Percentiles rank a stretch among this genome's conserved stretches.
Evolutionary conservation across 2,888 invertebrate species (phyloP).

Genomic region (Aromia moschata): DNA sequence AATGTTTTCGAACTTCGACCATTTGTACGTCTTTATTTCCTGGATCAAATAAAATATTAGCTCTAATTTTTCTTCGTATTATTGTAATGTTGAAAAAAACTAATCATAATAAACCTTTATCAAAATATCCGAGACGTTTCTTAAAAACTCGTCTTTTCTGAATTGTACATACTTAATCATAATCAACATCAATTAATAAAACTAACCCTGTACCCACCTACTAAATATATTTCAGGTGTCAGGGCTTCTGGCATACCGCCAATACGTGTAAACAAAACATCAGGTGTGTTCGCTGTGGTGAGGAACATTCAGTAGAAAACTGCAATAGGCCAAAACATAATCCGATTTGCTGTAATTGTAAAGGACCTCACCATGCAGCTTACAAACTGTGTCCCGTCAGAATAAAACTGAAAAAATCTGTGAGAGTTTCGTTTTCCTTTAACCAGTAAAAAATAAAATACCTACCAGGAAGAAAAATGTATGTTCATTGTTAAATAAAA

Average conservation of each 20-base stretch:
- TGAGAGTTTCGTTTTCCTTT: slow-evolving; percentile 36
- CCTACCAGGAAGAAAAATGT: not conserved
- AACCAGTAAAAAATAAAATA: slow-evolving; percentile 1
- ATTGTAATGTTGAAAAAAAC: too few relatives aligned
- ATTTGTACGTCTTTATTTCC: too few relatives aligned
- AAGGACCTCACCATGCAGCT: slow-evolving; percentile 67
- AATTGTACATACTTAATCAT: too few relatives aligned
- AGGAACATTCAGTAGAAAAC: slow-evolving; percentile 64
- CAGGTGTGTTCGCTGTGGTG: slow-evolving; percentile 66
- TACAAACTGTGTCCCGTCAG: slow-evolving; percentile 63
- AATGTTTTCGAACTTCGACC: too few relatives aligned
- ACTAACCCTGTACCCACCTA: too few relatives aligned
- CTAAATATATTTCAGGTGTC: slow-evolving; percentile 57
- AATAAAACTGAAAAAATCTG: slow-evolving; percentile 62
- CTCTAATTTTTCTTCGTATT: too few relatives aligned
- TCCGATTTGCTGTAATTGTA: slow-evolving; percentile 66
- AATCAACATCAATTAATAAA: too few relatives aligned
- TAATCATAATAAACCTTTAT: too few relatives aligned
- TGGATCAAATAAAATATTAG: too few relatives aligned
- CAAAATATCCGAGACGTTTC: too few relatives aligned
- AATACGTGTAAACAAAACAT: slow-evolving; percentile 62
- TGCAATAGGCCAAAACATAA: slow-evolving; percentile 64
- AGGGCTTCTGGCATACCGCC: slow-evolving; percentile 68
- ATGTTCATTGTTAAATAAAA: slow-evolving; percentile 9
- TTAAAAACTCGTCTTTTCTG: too few relatives aligned